Evolutionary conservation across 2,113 vertebrate genomes (phyloP), one percentile per base, ranked within the genome.

Genomic region (Panthera leo): DNA sequence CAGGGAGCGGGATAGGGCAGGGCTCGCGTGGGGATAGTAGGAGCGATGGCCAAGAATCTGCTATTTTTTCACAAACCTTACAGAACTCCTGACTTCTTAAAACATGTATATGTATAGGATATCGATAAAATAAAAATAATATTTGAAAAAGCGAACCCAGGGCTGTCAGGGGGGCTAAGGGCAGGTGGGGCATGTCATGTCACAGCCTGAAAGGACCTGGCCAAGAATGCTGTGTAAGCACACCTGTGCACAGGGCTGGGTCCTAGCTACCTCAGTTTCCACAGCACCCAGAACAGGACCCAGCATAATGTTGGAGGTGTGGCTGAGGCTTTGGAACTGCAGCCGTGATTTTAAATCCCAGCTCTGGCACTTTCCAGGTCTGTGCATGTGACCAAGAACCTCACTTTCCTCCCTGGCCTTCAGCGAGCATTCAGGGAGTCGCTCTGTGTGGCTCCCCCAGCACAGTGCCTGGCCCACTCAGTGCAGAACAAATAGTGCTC

Each of bases 1-100:
- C 4, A 16, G 58, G 51, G 21, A n/a, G 15, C 10, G 3, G 31
- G 27, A 63, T 5, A 34, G 61, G 36, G 48, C 4, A 34, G 31
- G 16, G 4, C 27, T 15, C 21, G 6, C 3, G 7, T 0, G 3
- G 15, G 29, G 48, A 34, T 2, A 29, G 39, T 18, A 1, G 4
- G 16, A 27, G 39, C 2, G 7, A 5, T 31, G 2, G 51, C 36
- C 39, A 48, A 16, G 15, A 7, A 23, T 36, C 18, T 63, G 18
- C 39, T 51, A 3, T 10, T 29, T 63, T 63, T 36, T 18, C 12
- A 48, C 36, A 58, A 79, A 78, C 18, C 25, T 48, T n/a, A 34
- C 5, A 71, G 39, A 55, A 45, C 29, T 58, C 36, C 36, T 31
- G 42, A 91, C 15, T 2, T 79, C 89, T 79, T 48, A 53, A 80